Percentiles rank a stretch among this genome's conserved stretches.
Conservation (phyloP, 2,888 invertebrate genomes). For the Habroteleia sp. region DNA sequence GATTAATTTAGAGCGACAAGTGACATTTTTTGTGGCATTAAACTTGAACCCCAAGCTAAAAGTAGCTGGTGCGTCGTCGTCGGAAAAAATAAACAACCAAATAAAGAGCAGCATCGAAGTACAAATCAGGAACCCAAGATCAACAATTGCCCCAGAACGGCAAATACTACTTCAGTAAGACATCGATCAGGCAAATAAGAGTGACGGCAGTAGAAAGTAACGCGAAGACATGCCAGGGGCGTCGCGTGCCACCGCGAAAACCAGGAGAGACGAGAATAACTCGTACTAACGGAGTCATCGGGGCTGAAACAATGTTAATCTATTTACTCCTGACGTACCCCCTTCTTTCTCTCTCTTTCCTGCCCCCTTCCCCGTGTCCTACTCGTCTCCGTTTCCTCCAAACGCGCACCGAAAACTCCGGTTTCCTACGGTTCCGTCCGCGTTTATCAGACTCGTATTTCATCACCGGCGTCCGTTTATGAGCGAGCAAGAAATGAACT, state of each 20-base stretch:
- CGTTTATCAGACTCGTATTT: slow-evolving; percentile 80
- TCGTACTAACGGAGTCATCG: slow-evolving; percentile 65
- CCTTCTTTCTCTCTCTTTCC: slow-evolving; percentile 27
- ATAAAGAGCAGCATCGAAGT: slow-evolving; percentile 23
- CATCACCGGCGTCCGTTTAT: slow-evolving; percentile 78
- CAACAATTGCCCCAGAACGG: slow-evolving; percentile 44
- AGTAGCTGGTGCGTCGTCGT: too few relatives aligned
- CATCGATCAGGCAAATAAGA: slow-evolving; percentile 59
- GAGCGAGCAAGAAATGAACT: slow-evolving; percentile 79
- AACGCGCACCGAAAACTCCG: slow-evolving; percentile 72
- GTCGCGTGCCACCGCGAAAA: slow-evolving; percentile 63
- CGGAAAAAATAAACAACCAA: slow-evolving; percentile 4
- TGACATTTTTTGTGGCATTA: too few relatives aligned
- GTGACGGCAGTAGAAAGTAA: slow-evolving; percentile 58
- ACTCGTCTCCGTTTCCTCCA: slow-evolving; percentile 33
- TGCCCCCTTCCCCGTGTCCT: slow-evolving; percentile 50
- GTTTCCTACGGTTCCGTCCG: slow-evolving; percentile 71
- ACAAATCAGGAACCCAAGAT: slow-evolving; percentile 32
- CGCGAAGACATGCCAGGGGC: slow-evolving; percentile 56
- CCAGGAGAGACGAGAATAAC: slow-evolving; percentile 62
- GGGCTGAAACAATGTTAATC: slow-evolving; percentile 75
- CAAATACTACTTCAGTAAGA: slow-evolving; percentile 45
- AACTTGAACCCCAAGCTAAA: too few relatives aligned
- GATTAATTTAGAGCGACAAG: too few relatives aligned
- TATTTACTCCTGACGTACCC: slow-evolving; percentile 73